These are phyloP conservation scores for Percopsis transmontana DNA, from an alignment of 2,113 vertebrate species.

Conservation along the genomic window DNA sequence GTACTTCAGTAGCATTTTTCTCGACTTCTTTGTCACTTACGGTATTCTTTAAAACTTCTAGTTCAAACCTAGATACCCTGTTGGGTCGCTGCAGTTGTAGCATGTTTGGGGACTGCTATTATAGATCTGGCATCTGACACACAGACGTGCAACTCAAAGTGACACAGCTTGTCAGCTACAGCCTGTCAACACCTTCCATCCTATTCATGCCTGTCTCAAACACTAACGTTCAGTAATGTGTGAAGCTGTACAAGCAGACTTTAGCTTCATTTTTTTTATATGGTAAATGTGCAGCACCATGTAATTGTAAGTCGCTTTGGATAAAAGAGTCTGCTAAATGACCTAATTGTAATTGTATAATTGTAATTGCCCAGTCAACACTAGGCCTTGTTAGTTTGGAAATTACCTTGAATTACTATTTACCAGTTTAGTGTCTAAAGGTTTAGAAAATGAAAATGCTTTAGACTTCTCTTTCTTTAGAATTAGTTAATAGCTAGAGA, in stretches of 20 bases:
- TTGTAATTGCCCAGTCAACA: no score
- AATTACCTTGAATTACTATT: no score
- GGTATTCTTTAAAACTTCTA: no score
- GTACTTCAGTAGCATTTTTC: no score
- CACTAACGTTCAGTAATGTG: constrained; percentile 53
- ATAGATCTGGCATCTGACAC: constrained; percentile 41
- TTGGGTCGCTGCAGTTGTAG: constrained; percentile 42
- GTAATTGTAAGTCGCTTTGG: no score
- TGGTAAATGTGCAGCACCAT: background rate
- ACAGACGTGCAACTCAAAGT: constrained; percentile 49
- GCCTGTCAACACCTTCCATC: constrained; percentile 60
- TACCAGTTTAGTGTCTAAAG: background rate
- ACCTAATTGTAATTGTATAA: no score
- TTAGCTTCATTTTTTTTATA: constrained; percentile 33
- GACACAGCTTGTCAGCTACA: constrained; percentile 41
- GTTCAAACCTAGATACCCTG: no score
- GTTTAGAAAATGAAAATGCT: background rate
- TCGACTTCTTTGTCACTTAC: no score
- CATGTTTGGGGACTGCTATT: constrained; percentile 42
- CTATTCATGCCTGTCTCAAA: constrained; percentile 51
- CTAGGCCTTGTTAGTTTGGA: no score
- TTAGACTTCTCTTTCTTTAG: background rate
- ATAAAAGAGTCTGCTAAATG: no score
- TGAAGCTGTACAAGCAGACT: background rate
- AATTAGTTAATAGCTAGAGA: background rate